Evolutionary conservation across 2,888 invertebrate species (phyloP), one percentile per base, ranked within the genome.

Genomic region (Cinara cedri): DNA sequence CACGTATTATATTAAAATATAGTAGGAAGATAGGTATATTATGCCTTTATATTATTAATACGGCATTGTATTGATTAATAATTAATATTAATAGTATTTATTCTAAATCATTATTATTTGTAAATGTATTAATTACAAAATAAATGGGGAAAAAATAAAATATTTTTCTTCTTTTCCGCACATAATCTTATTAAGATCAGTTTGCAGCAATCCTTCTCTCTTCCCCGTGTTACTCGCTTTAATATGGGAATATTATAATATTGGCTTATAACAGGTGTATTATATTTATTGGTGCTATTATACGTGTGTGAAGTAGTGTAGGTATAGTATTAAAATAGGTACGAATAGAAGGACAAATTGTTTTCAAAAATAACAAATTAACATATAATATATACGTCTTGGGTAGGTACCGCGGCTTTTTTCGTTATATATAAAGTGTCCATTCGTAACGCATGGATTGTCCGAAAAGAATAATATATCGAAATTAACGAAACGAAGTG

Each of bases 391-490:
- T 34, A 34, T 34, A 24, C 21, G 42, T 11, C 2, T 55, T 10
- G 24, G 21, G 21, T 34, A 34, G 34, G 34, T 62, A 62, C 51
- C 54, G 34, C 34, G n/a, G 54, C 44, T 44, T 21, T 75, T 65
- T 63, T 74, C 65, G 24, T 75, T 54, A 65, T 24, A 65, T 44
- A 44, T 65, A 54, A 63, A 63, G 42, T 75, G 51, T 75, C 44
- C 65, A 54, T 75, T 75, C 24, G 65, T 54, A 54, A 63, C 54
- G 74, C 74, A 75, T 44, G 74, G 24, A 65, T 75, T 65, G 74
- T 65, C 74, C 74, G 65, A 75, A 75, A 75, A 65, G 74, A 75
- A 75, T 34, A 34, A 34, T 75, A 24, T 75, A 75, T 75, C 54
- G 63, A 75, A 75, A 75, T 75, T 75, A 65, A 65, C 65, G 16